These are phyloP conservation scores for Agrotis ipsilon DNA, from an alignment of 2,888 invertebrate species.

Conservation along the genomic window DNA sequence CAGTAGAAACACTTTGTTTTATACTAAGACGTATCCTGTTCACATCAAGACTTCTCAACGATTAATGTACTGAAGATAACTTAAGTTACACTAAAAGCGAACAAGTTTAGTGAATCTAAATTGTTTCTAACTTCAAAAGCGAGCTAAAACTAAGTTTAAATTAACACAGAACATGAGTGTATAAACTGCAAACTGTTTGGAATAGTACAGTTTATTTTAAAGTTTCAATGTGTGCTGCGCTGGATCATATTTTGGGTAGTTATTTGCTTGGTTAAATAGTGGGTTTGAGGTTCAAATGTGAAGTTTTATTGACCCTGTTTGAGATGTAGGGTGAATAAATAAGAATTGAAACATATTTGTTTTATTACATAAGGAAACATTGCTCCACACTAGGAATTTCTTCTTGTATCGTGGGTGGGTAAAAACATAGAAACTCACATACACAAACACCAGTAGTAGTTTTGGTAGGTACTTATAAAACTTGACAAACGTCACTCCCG, in stretches of 20 bases:
- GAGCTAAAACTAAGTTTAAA: conserved; percentile 59
- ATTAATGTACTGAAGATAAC: conserved; percentile 38
- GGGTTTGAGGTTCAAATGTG: conserved; percentile 7
- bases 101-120: conserved; percentile 69
- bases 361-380: too few relatives aligned
- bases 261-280: conserved; percentile 29
- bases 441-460: too few relatives aligned
- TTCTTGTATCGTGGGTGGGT: too few relatives aligned
- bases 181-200: conserved; percentile 54
- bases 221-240: conserved; percentile 26
- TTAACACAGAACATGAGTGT: conserved; percentile 61
- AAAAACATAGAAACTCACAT: too few relatives aligned
- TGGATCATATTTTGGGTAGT: conserved; percentile 30
- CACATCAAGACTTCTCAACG: conserved; percentile 16
- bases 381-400: too few relatives aligned
- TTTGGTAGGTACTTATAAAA: too few relatives aligned
- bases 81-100: conserved; percentile 32
- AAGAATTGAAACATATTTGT: neutral
- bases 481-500: too few relatives aligned
- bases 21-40: neutral
- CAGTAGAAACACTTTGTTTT: neutral
- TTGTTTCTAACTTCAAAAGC: conserved; percentile 67
- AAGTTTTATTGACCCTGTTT: conserved; percentile 17
- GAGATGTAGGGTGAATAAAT: neutral
- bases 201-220: conserved; percentile 44